Percentiles rank a stretch among this genome's conserved stretches.
phyloP scores from a whole-genome alignment of 2,113 vertebrate species.

The Falcunculus frontatus region DNA sequence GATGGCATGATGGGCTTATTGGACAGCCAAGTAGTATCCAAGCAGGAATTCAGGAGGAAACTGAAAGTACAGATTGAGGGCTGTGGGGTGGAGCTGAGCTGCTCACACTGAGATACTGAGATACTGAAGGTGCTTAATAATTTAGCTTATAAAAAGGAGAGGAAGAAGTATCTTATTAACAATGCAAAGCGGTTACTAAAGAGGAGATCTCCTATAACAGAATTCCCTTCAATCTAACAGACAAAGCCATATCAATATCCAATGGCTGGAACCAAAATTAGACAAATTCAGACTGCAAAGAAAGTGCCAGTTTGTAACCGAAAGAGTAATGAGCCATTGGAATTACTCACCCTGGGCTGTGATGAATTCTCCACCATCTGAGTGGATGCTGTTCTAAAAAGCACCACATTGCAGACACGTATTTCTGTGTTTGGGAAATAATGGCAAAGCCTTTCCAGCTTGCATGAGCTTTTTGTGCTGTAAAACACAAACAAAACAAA shows the following conservation, averaged over 20 bases:
- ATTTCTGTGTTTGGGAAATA: conserved; percentile 6
- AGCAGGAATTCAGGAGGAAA: background rate
- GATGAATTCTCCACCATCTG: conserved; percentile 29
- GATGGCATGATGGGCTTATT: background rate
- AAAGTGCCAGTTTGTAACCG: conserved; percentile 44
- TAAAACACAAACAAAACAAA: conserved; percentile 13
- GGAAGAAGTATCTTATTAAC: background rate
- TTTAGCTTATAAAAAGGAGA: background rate
- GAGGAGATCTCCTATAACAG: background rate
- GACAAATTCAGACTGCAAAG: conserved; percentile 20
- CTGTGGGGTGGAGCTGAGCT: background rate
- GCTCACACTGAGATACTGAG: background rate
- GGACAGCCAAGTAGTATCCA: background rate
- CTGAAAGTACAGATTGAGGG: background rate
- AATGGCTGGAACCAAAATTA: conserved; percentile 33
- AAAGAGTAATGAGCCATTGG: conserved; percentile 55
- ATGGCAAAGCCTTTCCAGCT: background rate
- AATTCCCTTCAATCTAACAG: conserved; percentile 6
- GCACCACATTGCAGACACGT: background rate
- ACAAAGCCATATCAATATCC: conserved; percentile 6
- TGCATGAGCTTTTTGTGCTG: background rate
- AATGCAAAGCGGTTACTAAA: background rate
- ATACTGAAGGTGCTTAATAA: background rate
- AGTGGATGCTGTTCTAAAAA: background rate
- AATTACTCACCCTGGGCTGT: conserved; percentile 15